Base-by-base conservation (phyloP, 2,888 invertebrate species). In the Drosophila nr. perissopoda region DNA sequence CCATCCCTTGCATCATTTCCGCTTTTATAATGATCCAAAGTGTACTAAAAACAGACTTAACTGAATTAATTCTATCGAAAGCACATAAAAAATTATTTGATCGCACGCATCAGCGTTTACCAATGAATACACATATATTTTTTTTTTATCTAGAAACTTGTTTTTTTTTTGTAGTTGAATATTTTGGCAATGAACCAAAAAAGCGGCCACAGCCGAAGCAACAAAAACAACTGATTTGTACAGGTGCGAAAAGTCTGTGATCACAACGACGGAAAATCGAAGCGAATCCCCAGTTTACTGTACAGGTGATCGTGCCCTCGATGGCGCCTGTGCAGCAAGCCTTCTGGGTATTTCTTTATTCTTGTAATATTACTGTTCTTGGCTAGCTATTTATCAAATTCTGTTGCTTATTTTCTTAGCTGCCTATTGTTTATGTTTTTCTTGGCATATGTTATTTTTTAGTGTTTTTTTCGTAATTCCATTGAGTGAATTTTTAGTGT, bases 211-310 rank as follows among this genome's bases (percentile, higher is more conserved):
- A 67, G 51, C 46, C 75, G 58, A 54, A 70, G 62, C 46, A 61
- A 58, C 36, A 70, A 78, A 36, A 72, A 73, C 56, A 73, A 73
- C 57, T 69, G 71, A 84, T 76, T 79, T 89, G 77, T 85, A 77
- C 89, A 90, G 89, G 89, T 90, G 89, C 73, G 91, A 90, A 91
- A 90, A 84, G 69, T 71, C 90, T 90, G 72, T 89, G 89, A 90
- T 90, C 89, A 85, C 51, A 53, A 38, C 48, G 57, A 66, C 54
- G 69, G 61, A 74, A 57, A 69, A 66, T 49, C 64, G 48, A 71
- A 66, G 49, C 68, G 53, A 25, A 40, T 57, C 40, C 52, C 25
- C 29, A 33, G 18, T 49, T 21, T 13, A 33, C 31, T 60, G 25
- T 42, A 29, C 31, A 31, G 42, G 21, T 56, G 64, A 72, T 72